Base-by-base conservation (phyloP, 2,888 invertebrate species). In the Ormyrus rosae region DNA sequence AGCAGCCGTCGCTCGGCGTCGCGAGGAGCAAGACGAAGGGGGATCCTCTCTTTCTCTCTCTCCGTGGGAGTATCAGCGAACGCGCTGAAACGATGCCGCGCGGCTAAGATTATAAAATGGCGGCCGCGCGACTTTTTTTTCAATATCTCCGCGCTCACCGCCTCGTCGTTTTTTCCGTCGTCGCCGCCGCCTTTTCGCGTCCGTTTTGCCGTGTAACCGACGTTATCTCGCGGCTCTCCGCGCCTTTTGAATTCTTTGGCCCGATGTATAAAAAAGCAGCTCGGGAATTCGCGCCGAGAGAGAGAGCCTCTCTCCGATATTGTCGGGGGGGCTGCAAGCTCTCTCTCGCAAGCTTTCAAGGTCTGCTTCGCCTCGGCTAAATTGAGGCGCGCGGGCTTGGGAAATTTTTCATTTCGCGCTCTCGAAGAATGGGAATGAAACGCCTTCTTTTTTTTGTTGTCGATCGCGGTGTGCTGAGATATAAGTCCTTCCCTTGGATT, bases 81-180 rank as follows among this genome's bases (percentile, higher is more conserved):
- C 19, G 19, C 19, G 50, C 73, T 6, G 56, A 67, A 68, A 53
- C 48, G 61, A 69, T 69, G 58, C 34, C 68, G 53, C 55, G 6
- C 10, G 50, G 19, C 64, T 71, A 71, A 71, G 78, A 78, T 78
- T 71, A 65, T 78, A 78, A 71, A 78, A 78, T 71, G 70, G 70
- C 64, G 77, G 34, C 45, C 8, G 34, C 48, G 50, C 58, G 68
- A 68, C 60, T 75, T 75, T 19, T 19, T 19, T 19, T 75, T 75
- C 67, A 68, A 75, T 75, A 67, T 61, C 75, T 19, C 65, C 6
- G 65, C 45, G 65, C 45, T 4, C 13, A 19, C 75, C 19, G 1
- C 19, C 68, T 1, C 19, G 19, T 68, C 51, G 60, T 68, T 61
- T 75, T 64, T 56, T 58, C 58, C 11, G 11, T 65, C 53, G 10